Base-by-base conservation (phyloP, 2,797 vertebrate species). In the Odontamblyopus lacepedii region DNA sequence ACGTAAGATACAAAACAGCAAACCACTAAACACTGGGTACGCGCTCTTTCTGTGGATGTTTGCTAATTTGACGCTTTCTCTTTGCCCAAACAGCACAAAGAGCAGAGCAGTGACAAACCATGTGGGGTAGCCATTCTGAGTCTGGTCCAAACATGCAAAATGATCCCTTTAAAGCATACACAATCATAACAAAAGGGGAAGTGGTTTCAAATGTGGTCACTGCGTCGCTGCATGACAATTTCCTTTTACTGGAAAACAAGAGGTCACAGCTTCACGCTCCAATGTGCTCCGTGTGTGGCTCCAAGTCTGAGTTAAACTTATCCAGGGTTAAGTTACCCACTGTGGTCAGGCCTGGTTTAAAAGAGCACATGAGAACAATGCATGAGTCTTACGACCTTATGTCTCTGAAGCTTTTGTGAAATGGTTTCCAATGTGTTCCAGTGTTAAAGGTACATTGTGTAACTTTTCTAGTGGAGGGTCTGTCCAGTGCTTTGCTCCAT, bases 161-260 rank as follows among this genome's bases (percentile, higher is more conserved):
- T 63, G 71, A 87, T 75, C 82, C 77, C 78, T 86, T 88, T 87
- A 80, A 79, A 76, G 81, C 78, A 72, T 87, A 80, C 78, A 83
- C 79, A 89, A 90, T 85, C 89, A 88, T 84, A 91, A 91, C 90
- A 92, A 88, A 86, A 44, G 71, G 78, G 88, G 85, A 93, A 92
- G 91, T 87, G 89, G 90, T 90, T 92, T 92, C 72, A 69, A 82
- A 63, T 89, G 89, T 87, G 90, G 88, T 89, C 84, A 90, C 78
- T 87, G 85, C 87, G 88, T 91, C 86, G 89, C 77, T 86, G 83
- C 86, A 86, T 78, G 90, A 89, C 83, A 85, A 86, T 89, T 89
- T 92, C 83, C 85, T 87, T 77, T 87, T 77, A 83, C 83, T 87
- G 88, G 87, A 92, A 92, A 91, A 86, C 85, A 89, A 86, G 85